Evolutionary conservation across 2,113 vertebrate species (phyloP).

Genomic region (Spermophilus dauricus): DNA sequence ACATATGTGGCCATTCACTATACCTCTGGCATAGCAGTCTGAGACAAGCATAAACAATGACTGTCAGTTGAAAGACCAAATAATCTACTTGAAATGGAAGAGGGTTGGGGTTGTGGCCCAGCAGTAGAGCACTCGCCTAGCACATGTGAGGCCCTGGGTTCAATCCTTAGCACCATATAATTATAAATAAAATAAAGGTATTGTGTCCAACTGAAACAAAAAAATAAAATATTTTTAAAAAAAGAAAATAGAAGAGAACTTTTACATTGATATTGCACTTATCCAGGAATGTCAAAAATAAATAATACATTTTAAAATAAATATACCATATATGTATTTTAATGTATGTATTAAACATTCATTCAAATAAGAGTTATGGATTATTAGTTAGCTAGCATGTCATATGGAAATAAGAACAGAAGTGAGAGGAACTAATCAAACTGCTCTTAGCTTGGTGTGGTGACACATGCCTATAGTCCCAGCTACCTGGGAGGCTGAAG

Average conservation of each 20-base stretch:
- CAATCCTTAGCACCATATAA: no score
- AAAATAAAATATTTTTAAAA: no score
- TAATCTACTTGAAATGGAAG: slow-evolving; percentile 14
- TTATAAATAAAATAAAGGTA: no score
- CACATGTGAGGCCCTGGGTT: no score
- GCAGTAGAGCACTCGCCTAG: no score
- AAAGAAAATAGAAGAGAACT: neutral
- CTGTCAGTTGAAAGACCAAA: neutral
- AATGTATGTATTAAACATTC: neutral
- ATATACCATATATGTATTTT: neutral
- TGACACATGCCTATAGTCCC: neutral
- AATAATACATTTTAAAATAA: slow-evolving; percentile 64
- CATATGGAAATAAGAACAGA: neutral
- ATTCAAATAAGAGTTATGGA: slow-evolving; percentile 49
- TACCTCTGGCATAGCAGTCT: neutral
- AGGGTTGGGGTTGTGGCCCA: neutral
- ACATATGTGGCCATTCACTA: neutral
- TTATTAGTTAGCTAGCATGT: neutral
- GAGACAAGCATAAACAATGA: neutral
- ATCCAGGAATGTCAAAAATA: slow-evolving; percentile 26
- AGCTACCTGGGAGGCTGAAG: neutral
- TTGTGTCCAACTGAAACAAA: no score
- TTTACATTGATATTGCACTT: neutral
- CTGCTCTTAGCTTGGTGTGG: neutral
- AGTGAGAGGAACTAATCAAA: neutral